Conservation (phyloP, 2,797 vertebrate species). For the Macrochelys suwanniensis region DNA sequence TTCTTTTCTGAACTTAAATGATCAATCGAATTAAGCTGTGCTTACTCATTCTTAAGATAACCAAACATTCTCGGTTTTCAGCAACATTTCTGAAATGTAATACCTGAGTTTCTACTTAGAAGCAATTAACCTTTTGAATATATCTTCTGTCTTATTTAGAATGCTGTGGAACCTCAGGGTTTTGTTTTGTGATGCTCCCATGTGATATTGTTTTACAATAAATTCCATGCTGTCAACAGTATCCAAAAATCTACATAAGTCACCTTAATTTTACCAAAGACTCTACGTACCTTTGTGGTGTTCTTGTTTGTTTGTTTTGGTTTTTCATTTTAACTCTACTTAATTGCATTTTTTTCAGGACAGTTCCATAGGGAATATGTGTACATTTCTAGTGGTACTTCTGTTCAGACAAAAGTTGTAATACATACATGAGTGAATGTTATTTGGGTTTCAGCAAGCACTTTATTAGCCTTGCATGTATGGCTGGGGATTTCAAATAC, state of each 20-base stretch:
- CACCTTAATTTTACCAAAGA: neutral
- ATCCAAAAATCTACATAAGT: neutral
- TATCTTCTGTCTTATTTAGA: neutral
- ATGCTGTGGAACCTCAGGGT: neutral
- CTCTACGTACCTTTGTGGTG: neutral
- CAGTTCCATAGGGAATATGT: neutral
- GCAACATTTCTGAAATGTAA: neutral
- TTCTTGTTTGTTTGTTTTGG: neutral
- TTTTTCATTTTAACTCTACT: neutral
- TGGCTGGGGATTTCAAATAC: neutral
- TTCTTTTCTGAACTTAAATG: neutral
- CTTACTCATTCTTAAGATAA: neutral
- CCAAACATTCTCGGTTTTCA: neutral
- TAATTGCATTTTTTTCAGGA: neutral
- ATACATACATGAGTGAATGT: fast-evolving
- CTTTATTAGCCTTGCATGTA: neutral
- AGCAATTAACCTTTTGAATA: neutral
- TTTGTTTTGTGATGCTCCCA: neutral
- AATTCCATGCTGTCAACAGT: neutral
- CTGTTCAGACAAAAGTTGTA: neutral
- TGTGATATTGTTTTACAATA: neutral
- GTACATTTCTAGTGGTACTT: neutral
- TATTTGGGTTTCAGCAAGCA: neutral
- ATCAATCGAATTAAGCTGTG: neutral
- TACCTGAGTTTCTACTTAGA: neutral